A percentile compares a stretch with the other conserved stretches of the same genome.
phyloP scores from a whole-genome alignment of 2,888 invertebrate species.

The Galeopsomyia nigrocyanea region DNA sequence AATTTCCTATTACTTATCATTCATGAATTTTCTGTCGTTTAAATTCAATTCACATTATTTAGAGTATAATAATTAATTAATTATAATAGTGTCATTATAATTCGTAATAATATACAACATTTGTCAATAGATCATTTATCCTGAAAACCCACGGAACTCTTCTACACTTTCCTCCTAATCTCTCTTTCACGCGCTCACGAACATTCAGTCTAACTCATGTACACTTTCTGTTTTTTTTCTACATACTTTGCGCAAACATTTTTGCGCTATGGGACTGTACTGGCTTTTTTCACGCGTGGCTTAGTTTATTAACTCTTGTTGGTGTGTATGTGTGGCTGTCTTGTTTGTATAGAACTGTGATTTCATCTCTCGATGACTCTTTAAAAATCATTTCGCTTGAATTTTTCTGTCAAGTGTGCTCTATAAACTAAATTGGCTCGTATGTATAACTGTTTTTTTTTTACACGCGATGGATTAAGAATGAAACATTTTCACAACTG shows the following conservation, averaged over 20 bases:
- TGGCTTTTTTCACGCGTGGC: conserved; percentile 62
- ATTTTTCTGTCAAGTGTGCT: conserved; percentile 38
- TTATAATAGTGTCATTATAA: conserved; percentile 69
- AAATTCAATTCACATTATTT: conserved; percentile 68
- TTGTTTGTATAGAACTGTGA: conserved; percentile 33
- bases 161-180: conserved; percentile 50
- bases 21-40: conserved; percentile 61
- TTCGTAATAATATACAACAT: conserved; percentile 69
- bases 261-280: conserved; percentile 61
- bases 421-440: conserved; percentile 54
- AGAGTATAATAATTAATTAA: conserved; percentile 68
- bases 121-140: conserved; percentile 69
- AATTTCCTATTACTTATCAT: conserved; percentile 66
- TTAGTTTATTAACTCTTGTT: conserved; percentile 61
- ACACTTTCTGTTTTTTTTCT: conserved; percentile 33
- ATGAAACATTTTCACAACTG: conserved; percentile 35
- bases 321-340: conserved; percentile 48
- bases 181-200: conserved; percentile 38
- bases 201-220: conserved; percentile 25
- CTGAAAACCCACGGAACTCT: conserved; percentile 64
- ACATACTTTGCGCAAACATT: conserved; percentile 32
- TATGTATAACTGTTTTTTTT: conserved; percentile 50
- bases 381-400: conserved; percentile 22
- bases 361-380: conserved; percentile 25
- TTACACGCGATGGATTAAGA: conserved; percentile 50